phyloP scores from a whole-genome alignment of 2,888 invertebrate species.

The Drosophila paucipuncta region DNA sequence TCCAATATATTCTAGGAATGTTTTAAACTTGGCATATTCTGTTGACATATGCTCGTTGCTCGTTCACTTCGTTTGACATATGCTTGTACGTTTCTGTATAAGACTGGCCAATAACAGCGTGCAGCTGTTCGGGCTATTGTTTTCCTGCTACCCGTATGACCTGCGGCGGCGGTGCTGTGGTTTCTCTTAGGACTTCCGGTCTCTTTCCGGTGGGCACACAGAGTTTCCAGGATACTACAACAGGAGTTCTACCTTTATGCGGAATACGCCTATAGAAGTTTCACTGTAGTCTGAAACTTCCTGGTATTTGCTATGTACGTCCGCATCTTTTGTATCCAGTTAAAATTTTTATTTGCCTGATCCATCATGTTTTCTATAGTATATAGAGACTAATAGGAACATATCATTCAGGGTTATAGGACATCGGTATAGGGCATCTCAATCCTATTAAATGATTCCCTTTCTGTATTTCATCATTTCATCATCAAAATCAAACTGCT shows the following conservation, averaged over 20 bases:
- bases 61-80: neutral
- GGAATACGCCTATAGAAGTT: neutral
- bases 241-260: neutral
- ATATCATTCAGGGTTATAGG: neutral
- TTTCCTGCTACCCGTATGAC: neutral
- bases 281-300: neutral
- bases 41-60: neutral
- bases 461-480: neutral
- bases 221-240: neutral
- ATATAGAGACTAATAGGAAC: too few relatives aligned
- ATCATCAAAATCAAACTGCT: neutral
- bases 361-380: too few relatives aligned
- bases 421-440: neutral
- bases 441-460: neutral
- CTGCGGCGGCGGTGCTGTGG: too few relatives aligned
- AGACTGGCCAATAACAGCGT: too few relatives aligned
- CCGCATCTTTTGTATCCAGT: neutral
- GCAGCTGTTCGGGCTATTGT: neutral
- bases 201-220: neutral
- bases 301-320: neutral
- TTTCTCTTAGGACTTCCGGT: neutral
- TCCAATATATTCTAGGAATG: neutral
- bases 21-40: neutral
- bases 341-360: neutral
- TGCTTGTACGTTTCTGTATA: neutral